Conservation (phyloP, 2,797 vertebrate genomes). For the Lacerta bilineata region DNA sequence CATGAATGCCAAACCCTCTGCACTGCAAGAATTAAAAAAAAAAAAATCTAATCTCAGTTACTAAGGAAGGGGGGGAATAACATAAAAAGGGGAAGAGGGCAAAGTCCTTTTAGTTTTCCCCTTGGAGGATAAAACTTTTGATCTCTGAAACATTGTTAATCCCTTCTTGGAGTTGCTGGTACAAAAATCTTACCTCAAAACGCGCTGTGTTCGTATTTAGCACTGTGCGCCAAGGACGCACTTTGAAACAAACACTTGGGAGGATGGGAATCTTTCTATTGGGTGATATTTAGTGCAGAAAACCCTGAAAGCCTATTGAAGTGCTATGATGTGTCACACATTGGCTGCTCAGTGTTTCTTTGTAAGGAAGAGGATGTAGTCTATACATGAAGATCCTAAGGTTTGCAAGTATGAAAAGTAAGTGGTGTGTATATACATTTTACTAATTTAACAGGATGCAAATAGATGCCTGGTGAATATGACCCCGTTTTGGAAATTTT, state of each 20-base stretch:
- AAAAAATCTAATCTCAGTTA: background rate
- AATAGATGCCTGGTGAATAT: background rate
- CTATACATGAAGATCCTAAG: background rate
- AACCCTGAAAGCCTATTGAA: background rate
- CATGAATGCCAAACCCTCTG: background rate
- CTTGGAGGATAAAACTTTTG: slow-evolving; percentile 4
- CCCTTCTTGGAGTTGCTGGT: background rate
- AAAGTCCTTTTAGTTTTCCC: background rate
- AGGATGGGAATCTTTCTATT: background rate
- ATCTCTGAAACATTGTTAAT: background rate
- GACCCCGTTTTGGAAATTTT: slow-evolving; percentile 10
- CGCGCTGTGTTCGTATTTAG: background rate
- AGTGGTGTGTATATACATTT: background rate
- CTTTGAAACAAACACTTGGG: background rate
- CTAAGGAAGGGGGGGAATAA: background rate
- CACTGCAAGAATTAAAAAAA: background rate
- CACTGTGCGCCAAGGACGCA: background rate
- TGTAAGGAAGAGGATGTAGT: background rate
- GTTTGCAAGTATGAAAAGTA: slow-evolving; percentile 3
- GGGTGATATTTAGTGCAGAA: background rate
- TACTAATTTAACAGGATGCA: background rate
- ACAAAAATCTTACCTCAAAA: background rate
- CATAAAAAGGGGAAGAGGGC: too few relatives aligned
- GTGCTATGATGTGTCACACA: background rate
- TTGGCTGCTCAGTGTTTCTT: background rate